Evolutionary conservation across 2,797 vertebrate genomes (phyloP), one percentile per base, ranked within the genome.

Genomic region (Onychomys torridus): DNA sequence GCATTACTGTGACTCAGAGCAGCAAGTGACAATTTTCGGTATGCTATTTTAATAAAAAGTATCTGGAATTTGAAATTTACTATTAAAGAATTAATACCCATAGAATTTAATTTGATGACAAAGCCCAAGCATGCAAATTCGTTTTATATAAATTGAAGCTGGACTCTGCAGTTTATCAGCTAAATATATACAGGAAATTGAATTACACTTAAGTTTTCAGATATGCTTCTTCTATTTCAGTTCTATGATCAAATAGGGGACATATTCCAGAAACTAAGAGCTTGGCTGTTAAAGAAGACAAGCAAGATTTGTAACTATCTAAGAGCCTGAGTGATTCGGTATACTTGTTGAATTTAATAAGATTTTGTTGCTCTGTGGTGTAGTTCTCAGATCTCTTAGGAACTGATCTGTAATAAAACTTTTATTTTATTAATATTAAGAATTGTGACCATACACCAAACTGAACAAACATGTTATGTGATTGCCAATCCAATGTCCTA

Each of bases 361-460:
- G 98, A 99, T 98, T 98, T 94, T 89, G 77, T 98, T 98, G 97
- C 98, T 99, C 98, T 98, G 96, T 97, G 96, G 71, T 83, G 96
- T 95, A 98, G 91, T 95, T 79, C 96, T 93, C 29, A 14, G 88
- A 90, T 97, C 97, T 96, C 96, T 94, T 94, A 96, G 97, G 96
- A 98, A 94, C 65, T 98, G 95, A 98, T 98, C 97, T 97, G 96
- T 96, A 98, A 98, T 98, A 95, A 98, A 97, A 98, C 97, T 98
- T 98, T 97, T 97, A 96, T 86, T 97, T 98, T 98, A 99, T 98
- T 99, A 98, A 98, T 98, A 98, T 94, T 97, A 98, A 98, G 89
- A 97, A 96, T 95, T 98, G 95, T 98, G 96, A 61, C 79, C 96
- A 82, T 97, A 85, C 43, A 89, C 40, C 96, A 95, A 97, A 55